Conservation (phyloP, 1,140 invertebrate species). For the Drosophila arawakana region DNA sequence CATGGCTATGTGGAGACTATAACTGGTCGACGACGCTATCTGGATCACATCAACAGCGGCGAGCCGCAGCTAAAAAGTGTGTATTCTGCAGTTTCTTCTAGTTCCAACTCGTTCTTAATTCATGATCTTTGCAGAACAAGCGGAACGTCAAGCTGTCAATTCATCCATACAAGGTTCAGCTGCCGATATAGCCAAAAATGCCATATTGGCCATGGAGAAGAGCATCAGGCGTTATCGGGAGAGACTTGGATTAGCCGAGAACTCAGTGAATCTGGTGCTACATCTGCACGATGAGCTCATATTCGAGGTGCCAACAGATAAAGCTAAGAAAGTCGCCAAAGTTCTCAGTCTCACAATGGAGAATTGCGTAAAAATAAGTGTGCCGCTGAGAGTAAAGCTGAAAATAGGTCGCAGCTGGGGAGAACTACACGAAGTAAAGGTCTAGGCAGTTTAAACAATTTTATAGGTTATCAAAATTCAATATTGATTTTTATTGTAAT, state of each 20-base stretch:
- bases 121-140: constrained; percentile 87
- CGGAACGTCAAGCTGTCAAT: constrained; percentile 98
- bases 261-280: constrained; percentile 88
- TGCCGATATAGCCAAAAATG: constrained; percentile 96
- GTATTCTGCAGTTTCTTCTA: not conserved
- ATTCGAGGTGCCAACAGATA: constrained; percentile 91
- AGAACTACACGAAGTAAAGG: constrained; percentile 85
- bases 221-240: constrained; percentile 79
- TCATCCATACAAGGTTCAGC: constrained; percentile 98
- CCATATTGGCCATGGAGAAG: constrained; percentile 92
- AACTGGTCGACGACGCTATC: constrained; percentile 90
- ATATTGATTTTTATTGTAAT: constrained; percentile 13
- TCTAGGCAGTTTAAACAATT: constrained; percentile 53
- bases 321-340: constrained; percentile 87
- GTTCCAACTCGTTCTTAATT: not conserved
- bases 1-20: constrained; percentile 94
- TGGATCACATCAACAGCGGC: constrained; percentile 91
- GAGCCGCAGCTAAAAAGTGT: constrained; percentile 86
- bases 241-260: constrained; percentile 72
- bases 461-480: constrained; percentile 19
- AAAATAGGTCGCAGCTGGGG: constrained; percentile 94
- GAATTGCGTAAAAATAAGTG: constrained; percentile 88
- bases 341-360: constrained; percentile 93
- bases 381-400: constrained; percentile 94
- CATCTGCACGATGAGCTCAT: constrained; percentile 99